Percentiles rank a stretch among this genome's conserved stretches.
Conservation (phyloP, 1,140 invertebrate genomes). For the Ceratina japonica region DNA sequence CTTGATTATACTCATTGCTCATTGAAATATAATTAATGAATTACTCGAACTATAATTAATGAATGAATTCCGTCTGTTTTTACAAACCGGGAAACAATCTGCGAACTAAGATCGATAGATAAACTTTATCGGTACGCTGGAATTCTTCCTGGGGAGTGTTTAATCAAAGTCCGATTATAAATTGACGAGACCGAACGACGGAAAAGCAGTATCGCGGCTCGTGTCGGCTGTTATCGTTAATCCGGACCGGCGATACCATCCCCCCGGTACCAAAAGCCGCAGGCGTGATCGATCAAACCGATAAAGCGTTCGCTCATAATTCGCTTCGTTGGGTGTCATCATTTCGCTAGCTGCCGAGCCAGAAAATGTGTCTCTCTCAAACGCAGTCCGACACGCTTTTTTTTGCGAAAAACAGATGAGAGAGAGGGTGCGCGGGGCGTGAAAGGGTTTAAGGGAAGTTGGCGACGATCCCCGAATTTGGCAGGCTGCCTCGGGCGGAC, state of each 20-base stretch:
- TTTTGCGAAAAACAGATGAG: background rate
- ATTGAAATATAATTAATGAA: too few relatives aligned
- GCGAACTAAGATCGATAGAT: too few relatives aligned
- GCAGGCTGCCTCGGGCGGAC: background rate
- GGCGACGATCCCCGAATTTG: slow-evolving; percentile 1
- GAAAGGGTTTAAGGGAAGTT: background rate
- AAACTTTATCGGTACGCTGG: background rate
- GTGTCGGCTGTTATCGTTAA: slow-evolving; percentile 21
- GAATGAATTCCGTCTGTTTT: background rate
- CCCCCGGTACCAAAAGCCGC: slow-evolving; percentile 26
- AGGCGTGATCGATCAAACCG: slow-evolving; percentile 44
- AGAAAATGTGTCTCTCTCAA: background rate
- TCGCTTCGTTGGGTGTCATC: slow-evolving; percentile 11
- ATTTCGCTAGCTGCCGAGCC: slow-evolving; percentile 6
- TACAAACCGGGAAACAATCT: too few relatives aligned
- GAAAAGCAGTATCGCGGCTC: slow-evolving; percentile 6
- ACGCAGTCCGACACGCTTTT: background rate
- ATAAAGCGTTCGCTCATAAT: slow-evolving; percentile 44
- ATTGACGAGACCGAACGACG: slow-evolving; percentile 10
- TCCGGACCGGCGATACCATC: background rate
- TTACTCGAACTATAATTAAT: too few relatives aligned
- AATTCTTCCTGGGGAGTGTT: background rate
- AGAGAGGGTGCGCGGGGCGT: too few relatives aligned
- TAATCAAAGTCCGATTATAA: slow-evolving; percentile 32
- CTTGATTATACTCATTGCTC: too few relatives aligned